Evolutionary conservation across 2,888 invertebrate species (phyloP).

Genomic region (Galeopsomyia nigrocyanea): DNA sequence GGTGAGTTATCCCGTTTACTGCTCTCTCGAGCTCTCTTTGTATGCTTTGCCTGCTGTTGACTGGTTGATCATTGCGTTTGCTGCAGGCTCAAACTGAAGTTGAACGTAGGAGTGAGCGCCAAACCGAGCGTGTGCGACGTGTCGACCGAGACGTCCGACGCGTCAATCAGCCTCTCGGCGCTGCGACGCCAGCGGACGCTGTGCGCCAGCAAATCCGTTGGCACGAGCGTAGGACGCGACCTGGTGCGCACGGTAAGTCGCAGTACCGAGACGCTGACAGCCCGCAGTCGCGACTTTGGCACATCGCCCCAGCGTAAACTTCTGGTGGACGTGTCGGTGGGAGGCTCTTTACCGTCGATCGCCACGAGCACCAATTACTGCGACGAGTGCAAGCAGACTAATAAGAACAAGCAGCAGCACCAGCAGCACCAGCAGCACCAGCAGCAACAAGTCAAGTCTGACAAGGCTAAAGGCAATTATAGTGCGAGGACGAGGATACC

Average conservation of each 20-base stretch:
- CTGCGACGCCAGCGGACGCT: constrained; percentile 35
- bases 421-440: constrained; percentile 9
- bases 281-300: constrained; percentile 61
- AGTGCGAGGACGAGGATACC: constrained; percentile 36
- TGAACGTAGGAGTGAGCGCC: constrained; percentile 64
- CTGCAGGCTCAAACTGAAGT: constrained; percentile 42
- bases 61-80: no score
- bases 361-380: constrained; percentile 72
- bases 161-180: constrained; percentile 27
- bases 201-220: constrained; percentile 55
- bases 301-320: constrained; percentile 68
- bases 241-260: constrained; percentile 55
- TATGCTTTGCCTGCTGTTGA: constrained; percentile 8
- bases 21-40: background rate
- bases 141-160: constrained; percentile 58
- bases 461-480: background rate
- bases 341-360: constrained; percentile 70
- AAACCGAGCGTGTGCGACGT: constrained; percentile 64
- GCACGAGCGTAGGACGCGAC: constrained; percentile 57
- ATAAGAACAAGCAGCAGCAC: constrained; percentile 62
- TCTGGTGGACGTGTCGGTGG: constrained; percentile 71
- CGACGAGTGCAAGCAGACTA: constrained; percentile 75
- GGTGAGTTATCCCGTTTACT: constrained; percentile 27
- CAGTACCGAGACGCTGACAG: constrained; percentile 68
- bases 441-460: background rate